phyloP scores from a whole-genome alignment of 2,113 vertebrate species.

The Variabilichromis moorii region DNA sequence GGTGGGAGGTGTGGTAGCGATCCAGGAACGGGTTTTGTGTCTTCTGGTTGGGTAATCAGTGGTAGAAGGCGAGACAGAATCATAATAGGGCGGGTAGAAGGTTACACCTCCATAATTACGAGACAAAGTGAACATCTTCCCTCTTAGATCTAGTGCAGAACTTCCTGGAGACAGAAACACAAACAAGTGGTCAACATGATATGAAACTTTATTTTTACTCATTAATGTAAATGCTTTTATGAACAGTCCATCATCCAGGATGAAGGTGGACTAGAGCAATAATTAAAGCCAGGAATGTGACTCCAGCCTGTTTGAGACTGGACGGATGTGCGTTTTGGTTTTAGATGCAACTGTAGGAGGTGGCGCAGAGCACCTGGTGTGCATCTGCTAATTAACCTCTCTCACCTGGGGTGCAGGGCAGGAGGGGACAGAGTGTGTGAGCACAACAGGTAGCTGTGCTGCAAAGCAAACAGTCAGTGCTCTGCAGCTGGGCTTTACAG shows the following conservation, averaged over 20 bases:
- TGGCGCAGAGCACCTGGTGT: not conserved
- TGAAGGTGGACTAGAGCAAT: not conserved
- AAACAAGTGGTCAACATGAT: not conserved
- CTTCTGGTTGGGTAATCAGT: not conserved
- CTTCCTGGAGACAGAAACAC: not conserved
- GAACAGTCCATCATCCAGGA: not conserved
- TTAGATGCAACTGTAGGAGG: not conserved
- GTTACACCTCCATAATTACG: not conserved
- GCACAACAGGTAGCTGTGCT: not conserved
- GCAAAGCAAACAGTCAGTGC: not conserved
- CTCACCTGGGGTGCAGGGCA: not conserved
- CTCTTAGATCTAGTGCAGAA: not conserved
- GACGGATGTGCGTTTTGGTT: not conserved
- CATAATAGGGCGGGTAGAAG: not conserved
- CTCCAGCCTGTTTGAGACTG: not conserved
- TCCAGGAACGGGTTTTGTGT: not conserved
- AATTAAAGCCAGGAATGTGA: not conserved
- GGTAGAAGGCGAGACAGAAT: not conserved
- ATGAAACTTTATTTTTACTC: not conserved
- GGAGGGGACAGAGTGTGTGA: not conserved
- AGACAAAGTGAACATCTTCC: constrained; percentile 50
- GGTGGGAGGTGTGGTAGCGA: accelerated
- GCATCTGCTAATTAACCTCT: not conserved
- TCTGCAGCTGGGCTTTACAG: not conserved
- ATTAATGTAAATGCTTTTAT: not conserved